Evolutionary conservation across 2,113 vertebrate species (phyloP).

Genomic region (Pardalotus punctatus): DNA sequence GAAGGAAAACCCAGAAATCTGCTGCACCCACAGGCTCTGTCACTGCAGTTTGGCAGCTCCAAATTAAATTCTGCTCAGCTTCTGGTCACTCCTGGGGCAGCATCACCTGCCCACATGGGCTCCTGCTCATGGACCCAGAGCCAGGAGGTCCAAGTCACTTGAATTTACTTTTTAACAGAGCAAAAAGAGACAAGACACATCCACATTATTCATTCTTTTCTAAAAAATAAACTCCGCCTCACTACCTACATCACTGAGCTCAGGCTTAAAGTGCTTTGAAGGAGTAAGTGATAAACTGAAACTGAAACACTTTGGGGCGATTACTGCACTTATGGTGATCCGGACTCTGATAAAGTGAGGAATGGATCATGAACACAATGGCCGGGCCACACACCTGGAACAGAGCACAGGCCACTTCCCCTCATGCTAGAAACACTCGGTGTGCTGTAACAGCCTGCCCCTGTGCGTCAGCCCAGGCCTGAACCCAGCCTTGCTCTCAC

Average conservation of each 20-base stretch:
- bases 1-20: background rate
- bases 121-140: background rate
- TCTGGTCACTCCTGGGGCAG: background rate
- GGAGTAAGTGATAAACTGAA: background rate
- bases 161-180: background rate
- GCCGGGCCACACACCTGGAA: background rate
- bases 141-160: background rate
- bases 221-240: background rate
- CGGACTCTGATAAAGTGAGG: background rate
- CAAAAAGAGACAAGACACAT: background rate
- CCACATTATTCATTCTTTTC: background rate
- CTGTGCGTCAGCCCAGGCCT: no score
- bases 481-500: background rate
- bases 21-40: background rate
- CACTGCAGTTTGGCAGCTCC: background rate
- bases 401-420: background rate
- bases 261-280: background rate
- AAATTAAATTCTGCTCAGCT: background rate
- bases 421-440: background rate
- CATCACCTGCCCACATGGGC: background rate
- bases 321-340: background rate
- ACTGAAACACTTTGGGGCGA: background rate
- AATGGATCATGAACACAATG: rapidly evolving
- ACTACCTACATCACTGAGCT: background rate
- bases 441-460: background rate